phyloP scores from a whole-genome alignment of 1,140 invertebrate genomes.

The Stegodyphus mimosarum region DNA sequence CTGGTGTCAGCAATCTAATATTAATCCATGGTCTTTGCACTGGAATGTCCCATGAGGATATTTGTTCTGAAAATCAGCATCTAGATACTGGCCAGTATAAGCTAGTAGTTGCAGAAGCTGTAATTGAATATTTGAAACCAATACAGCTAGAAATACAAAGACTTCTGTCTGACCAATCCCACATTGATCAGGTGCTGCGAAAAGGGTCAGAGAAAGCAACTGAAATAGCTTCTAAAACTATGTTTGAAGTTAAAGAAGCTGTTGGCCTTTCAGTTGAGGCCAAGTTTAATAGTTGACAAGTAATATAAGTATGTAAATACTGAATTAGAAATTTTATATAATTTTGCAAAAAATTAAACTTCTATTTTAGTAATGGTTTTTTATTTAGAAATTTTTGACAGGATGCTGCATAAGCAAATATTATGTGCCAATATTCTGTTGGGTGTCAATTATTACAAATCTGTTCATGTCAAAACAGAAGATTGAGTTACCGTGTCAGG shows the following conservation, averaged over 20 bases:
- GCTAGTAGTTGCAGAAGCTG: conserved; percentile 77
- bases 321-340: too few relatives aligned
- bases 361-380: too few relatives aligned
- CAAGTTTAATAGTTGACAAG: too few relatives aligned
- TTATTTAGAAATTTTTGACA: too few relatives aligned
- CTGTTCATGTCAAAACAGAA: too few relatives aligned
- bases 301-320: too few relatives aligned
- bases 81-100: conserved; percentile 87
- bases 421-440: too few relatives aligned
- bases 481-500: too few relatives aligned
- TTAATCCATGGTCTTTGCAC: conserved; percentile 83
- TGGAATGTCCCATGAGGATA: conserved; percentile 77
- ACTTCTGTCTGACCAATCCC: conserved; percentile 72
- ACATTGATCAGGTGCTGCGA: conserved; percentile 77
- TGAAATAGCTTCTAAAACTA: conserved; percentile 76
- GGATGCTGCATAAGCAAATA: too few relatives aligned
- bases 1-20: conserved; percentile 90
- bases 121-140: conserved; percentile 79
- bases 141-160: conserved; percentile 76
- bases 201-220: conserved; percentile 78
- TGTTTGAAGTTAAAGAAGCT: conserved; percentile 74
- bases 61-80: conserved; percentile 76
- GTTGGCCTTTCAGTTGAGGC: conserved; percentile 66
- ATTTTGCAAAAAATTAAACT: too few relatives aligned
- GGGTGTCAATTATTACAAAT: too few relatives aligned